Evolutionary conservation across 2,888 invertebrate species (phyloP).

Genomic region (Oligia latruncula): DNA sequence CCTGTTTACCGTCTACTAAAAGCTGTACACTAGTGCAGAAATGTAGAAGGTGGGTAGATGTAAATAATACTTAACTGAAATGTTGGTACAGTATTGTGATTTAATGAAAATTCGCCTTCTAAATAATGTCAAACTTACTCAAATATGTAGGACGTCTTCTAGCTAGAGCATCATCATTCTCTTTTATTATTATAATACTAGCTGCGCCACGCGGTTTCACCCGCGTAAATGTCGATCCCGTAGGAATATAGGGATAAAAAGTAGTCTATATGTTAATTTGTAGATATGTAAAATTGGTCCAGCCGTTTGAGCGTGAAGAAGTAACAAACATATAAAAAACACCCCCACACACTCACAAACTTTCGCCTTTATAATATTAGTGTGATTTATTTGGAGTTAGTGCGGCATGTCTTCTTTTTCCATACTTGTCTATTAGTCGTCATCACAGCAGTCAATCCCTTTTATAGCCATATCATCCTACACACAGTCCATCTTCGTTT

Average conservation of each 20-base stretch:
- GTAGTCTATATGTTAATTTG: too few species aligned
- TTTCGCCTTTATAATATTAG: too few species aligned
- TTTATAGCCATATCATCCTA: not conserved
- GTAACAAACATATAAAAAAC: too few species aligned
- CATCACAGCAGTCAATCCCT: not conserved
- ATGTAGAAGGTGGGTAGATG: not conserved
- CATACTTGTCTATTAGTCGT: not conserved
- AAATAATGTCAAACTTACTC: not conserved
- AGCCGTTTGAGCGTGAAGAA: too few species aligned
- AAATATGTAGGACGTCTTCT: not conserved
- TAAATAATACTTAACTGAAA: not conserved
- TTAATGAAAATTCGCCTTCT: not conserved
- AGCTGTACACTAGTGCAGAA: conserved; percentile 2
- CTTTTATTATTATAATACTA: too few species aligned
- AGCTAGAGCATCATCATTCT: not conserved
- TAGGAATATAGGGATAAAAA: too few species aligned
- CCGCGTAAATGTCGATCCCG: too few species aligned
- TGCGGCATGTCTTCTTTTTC: not conserved
- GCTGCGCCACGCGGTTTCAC: too few species aligned
- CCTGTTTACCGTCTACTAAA: conserved; percentile 13
- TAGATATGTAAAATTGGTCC: too few species aligned
- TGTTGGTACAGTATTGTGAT: not conserved
- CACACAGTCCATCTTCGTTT: not conserved
- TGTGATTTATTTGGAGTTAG: not conserved
- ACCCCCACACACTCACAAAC: too few species aligned